A percentile compares a stretch with the other conserved stretches of the same genome.
Conservation (phyloP, 2,888 invertebrate genomes). For the Xylota segnis region DNA sequence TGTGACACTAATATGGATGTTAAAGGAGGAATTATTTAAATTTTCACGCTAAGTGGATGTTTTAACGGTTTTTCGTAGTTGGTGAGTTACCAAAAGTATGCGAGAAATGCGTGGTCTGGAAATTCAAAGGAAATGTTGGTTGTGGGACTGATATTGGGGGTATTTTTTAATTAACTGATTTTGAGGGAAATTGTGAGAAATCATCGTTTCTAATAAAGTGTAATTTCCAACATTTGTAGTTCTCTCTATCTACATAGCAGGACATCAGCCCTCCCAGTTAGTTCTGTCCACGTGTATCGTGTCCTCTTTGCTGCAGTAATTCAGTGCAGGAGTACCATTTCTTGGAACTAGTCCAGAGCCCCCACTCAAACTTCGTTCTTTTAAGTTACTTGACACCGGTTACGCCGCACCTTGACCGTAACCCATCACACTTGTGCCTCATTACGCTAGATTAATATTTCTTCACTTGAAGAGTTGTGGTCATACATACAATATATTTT, state of each 20-base stretch:
- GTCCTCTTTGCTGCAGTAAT: conserved; percentile 20
- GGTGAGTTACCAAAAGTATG: conserved; percentile 40
- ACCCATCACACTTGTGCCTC: conserved; percentile 34
- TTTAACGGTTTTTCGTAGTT: conserved; percentile 61
- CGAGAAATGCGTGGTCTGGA: conserved; percentile 52
- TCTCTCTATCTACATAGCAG: too few species aligned
- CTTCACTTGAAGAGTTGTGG: conserved; percentile 6
- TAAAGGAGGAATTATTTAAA: conserved; percentile 70
- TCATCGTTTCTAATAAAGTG: too few species aligned
- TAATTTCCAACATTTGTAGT: too few species aligned
- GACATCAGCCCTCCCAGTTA: conserved; percentile 23
- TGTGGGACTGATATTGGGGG: background rate
- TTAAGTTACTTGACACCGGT: conserved; percentile 30
- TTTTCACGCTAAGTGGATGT: conserved; percentile 54
- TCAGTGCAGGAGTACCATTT: conserved; percentile 27
- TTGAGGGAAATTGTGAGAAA: background rate
- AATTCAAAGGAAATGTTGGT: conserved; percentile 27
- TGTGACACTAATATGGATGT: conserved; percentile 40
- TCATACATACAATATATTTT: background rate
- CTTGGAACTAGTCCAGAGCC: conserved; percentile 21
- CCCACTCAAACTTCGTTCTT: conserved; percentile 28
- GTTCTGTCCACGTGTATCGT: conserved; percentile 4
- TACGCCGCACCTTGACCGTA: conserved; percentile 41
- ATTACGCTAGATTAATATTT: conserved; percentile 17
- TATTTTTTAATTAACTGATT: background rate